These are phyloP conservation scores for Malurus cyaneus DNA, from an alignment of 2,113 vertebrate genomes.

Conservation along the genomic window DNA sequence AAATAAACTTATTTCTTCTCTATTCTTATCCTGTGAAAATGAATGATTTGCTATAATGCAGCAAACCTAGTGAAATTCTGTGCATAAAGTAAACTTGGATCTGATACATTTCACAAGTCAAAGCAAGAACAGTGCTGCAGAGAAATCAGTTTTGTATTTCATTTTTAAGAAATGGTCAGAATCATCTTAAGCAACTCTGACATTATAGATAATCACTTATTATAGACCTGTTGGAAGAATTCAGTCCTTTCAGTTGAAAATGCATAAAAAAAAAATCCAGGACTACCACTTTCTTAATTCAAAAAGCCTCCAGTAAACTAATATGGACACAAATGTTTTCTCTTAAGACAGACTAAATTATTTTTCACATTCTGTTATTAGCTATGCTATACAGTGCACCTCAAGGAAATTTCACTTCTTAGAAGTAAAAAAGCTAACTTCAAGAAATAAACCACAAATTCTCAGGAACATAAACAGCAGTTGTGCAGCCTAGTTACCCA, in stretches of 20 bases:
- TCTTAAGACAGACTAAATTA: background rate
- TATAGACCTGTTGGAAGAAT: background rate
- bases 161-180: background rate
- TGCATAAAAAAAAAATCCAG: background rate
- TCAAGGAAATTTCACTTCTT: background rate
- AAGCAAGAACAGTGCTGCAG: background rate
- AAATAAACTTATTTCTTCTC: background rate
- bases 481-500: background rate
- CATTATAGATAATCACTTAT: background rate
- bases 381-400: background rate
- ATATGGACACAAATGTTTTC: background rate
- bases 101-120: background rate
- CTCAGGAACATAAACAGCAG: background rate
- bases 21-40: background rate
- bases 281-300: background rate
- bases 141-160: background rate
- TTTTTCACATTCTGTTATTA: background rate
- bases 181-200: background rate
- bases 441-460: background rate
- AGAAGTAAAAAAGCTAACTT: background rate
- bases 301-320: background rate
- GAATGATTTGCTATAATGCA: background rate
- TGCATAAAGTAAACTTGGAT: background rate
- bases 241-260: background rate
- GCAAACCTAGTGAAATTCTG: background rate